phyloP scores from a whole-genome alignment of 2,888 invertebrate species.

The Portevinia maculata region DNA sequence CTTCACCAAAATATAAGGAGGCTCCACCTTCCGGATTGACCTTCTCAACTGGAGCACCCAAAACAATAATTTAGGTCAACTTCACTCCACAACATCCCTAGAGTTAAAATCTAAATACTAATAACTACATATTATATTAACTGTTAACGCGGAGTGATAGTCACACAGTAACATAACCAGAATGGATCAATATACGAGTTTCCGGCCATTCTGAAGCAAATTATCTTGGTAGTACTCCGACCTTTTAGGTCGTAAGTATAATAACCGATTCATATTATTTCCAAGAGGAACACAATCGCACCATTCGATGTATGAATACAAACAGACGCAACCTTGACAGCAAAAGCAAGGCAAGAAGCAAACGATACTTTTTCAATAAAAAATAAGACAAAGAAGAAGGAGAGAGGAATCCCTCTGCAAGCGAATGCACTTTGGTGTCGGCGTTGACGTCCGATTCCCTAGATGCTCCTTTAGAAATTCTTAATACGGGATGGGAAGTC shows the following conservation, averaged over 20 bases:
- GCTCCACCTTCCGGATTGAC: too few relatives aligned
- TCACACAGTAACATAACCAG: slow-evolving; percentile 21
- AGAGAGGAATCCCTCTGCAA: slow-evolving; percentile 16
- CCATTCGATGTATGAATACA: slow-evolving; percentile 7
- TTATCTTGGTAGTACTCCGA: slow-evolving; percentile 41
- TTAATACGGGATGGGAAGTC: slow-evolving; percentile 40
- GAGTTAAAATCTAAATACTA: background rate
- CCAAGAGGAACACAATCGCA: slow-evolving; percentile 31
- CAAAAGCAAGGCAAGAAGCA: slow-evolving; percentile 20
- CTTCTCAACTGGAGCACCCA: too few relatives aligned
- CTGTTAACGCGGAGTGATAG: slow-evolving; percentile 1
- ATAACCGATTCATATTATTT: slow-evolving; percentile 48
- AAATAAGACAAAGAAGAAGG: slow-evolving; percentile 6
- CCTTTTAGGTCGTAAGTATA: slow-evolving; percentile 37
- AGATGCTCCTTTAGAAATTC: slow-evolving; percentile 28
- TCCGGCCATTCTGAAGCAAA: slow-evolving; percentile 25
- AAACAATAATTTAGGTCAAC: too few relatives aligned
- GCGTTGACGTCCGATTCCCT: slow-evolving; percentile 43
- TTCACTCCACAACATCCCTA: too few relatives aligned
- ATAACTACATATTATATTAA: slow-evolving; percentile 11
- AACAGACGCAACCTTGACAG: slow-evolving; percentile 16
- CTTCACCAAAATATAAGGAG: too few relatives aligned
- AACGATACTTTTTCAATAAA: slow-evolving; percentile 44
- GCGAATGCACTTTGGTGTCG: slow-evolving; percentile 15
- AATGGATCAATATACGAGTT: slow-evolving; percentile 13